Conservation (phyloP, 2,797 vertebrate species). For the Brachyrhaphis roseni region DNA sequence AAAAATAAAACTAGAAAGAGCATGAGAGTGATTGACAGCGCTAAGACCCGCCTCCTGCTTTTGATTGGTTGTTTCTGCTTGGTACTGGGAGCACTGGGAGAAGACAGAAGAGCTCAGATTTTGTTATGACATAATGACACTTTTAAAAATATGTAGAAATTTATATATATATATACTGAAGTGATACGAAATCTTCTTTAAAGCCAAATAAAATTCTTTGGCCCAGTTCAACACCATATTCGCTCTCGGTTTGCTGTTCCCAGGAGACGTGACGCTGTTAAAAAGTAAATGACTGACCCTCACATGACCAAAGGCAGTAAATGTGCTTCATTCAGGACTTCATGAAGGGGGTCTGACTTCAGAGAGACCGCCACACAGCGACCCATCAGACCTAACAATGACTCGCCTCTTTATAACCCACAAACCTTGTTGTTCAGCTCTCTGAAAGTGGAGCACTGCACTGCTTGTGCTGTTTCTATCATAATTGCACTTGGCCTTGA, state of each 20-base stretch:
- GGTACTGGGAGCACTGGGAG: no score
- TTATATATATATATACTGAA: no score
- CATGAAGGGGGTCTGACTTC: conserved; percentile 41
- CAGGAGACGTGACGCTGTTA: conserved; percentile 16
- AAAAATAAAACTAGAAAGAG: no score
- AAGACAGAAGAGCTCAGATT: no score
- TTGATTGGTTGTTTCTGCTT: no score
- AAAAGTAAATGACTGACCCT: conserved; percentile 33
- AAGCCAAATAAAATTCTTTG: not conserved
- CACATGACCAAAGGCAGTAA: conserved; percentile 38
- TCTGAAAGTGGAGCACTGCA: conserved; percentile 12
- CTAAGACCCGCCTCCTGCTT: no score
- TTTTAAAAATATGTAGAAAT: no score
- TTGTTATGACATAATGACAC: no score
- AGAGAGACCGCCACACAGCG: conserved; percentile 35
- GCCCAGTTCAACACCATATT: not conserved
- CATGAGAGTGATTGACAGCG: no score
- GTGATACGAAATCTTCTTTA: not conserved
- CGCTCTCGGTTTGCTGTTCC: conserved; percentile 18
- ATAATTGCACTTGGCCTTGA: not conserved
- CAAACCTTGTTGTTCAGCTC: conserved; percentile 38
- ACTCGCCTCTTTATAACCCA: conserved; percentile 52
- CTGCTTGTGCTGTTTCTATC: not conserved
- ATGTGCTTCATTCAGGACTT: conserved; percentile 50
- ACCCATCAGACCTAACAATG: conserved; percentile 31